Conservation (phyloP, 2,113 vertebrate species). For the Lampris incognitus region DNA sequence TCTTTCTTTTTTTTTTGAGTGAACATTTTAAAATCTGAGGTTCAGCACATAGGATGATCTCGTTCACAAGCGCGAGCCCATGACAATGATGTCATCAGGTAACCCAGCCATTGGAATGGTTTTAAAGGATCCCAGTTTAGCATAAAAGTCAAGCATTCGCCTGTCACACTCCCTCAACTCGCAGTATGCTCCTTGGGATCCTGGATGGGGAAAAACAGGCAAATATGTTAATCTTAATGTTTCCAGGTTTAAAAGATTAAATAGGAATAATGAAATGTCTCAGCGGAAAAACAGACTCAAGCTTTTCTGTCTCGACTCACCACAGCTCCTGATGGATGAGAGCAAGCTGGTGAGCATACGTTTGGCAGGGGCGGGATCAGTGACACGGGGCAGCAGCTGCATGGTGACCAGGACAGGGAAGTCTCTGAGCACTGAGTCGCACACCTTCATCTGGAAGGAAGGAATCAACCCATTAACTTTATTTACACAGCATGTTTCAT, state of each 20-base stretch:
- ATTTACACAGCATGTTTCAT: too few relatives aligned
- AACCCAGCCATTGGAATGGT: conserved; percentile 87
- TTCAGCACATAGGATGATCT: neutral
- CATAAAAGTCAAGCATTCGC: conserved; percentile 92
- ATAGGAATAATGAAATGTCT: neutral
- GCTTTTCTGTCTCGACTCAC: conserved; percentile 76
- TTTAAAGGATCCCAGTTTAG: conserved; percentile 90
- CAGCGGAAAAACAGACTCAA: neutral
- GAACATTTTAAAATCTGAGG: conserved; percentile 1
- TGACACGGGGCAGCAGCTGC: conserved; percentile 92
- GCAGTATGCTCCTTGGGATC: conserved; percentile 93
- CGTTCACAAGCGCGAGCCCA: conserved; percentile 90
- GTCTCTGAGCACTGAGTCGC: conserved; percentile 86
- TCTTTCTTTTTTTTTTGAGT: neutral
- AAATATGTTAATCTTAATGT: neutral
- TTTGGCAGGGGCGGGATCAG: conserved; percentile 90
- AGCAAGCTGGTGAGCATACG: conserved; percentile 93
- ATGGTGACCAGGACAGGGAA: conserved; percentile 92
- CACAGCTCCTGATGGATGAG: conserved; percentile 90
- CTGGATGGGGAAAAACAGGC: conserved; percentile 70
- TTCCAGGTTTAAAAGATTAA: neutral
- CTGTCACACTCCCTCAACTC: conserved; percentile 91
- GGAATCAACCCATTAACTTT: neutral
- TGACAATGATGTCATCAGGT: conserved; percentile 87
- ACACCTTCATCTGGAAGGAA: conserved; percentile 56